Percentiles rank a stretch among this genome's conserved stretches.
These are phyloP conservation scores for Blennius ocellaris DNA, from an alignment of 2,113 vertebrate species.

Conservation along the genomic window DNA sequence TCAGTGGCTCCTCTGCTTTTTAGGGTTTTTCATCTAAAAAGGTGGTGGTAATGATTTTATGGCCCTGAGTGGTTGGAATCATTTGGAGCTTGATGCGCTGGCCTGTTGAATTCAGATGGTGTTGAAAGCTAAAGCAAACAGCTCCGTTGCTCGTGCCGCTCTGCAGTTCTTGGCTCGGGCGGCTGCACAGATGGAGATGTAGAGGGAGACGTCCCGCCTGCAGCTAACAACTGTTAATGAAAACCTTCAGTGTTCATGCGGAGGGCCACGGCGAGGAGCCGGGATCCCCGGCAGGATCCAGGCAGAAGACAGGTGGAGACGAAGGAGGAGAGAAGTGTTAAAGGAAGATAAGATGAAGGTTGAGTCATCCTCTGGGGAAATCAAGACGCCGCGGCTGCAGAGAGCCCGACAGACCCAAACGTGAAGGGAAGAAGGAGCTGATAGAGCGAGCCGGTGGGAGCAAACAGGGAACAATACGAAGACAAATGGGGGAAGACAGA, in stretches of 20 bases:
- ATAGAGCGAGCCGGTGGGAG: neutral
- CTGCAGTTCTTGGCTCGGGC: no score
- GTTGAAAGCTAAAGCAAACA: no score
- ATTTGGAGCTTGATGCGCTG: neutral
- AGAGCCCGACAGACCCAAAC: neutral
- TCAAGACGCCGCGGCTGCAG: neutral
- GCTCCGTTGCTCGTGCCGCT: no score
- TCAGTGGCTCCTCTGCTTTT: no score
- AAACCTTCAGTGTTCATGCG: neutral
- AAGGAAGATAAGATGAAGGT: conserved; percentile 3
- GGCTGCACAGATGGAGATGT: neutral
- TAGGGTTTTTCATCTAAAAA: no score
- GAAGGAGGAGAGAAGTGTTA: neutral
- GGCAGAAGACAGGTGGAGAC: neutral
- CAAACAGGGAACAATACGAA: neutral
- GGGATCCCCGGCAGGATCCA: neutral
- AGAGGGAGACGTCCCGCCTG: neutral
- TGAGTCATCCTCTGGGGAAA: conserved; percentile 12
- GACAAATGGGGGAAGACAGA: neutral
- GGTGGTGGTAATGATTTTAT: no score
- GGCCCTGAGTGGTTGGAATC: neutral
- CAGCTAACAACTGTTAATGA: neutral
- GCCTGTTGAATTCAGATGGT: neutral
- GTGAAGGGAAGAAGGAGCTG: neutral
- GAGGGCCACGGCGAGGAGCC: neutral